Evolutionary conservation across 2,888 invertebrate genomes (phyloP).

Genomic region (Cheilosia pagana): DNA sequence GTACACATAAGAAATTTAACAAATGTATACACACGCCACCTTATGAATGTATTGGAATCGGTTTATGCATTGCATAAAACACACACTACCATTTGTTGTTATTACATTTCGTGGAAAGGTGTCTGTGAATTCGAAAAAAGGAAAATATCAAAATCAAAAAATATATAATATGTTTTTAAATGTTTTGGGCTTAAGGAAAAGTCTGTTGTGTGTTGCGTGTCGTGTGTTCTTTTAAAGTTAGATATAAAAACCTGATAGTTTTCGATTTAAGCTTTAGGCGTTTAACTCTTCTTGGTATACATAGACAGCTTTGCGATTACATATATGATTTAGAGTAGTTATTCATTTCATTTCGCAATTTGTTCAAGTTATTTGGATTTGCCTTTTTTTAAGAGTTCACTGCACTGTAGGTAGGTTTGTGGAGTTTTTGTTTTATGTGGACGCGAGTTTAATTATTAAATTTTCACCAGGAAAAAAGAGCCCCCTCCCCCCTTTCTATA

Average conservation of each 20-base stretch:
- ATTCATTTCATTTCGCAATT: not conserved
- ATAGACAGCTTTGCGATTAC: conserved; percentile 9
- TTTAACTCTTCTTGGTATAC: not conserved
- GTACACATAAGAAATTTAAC: conserved; percentile 1
- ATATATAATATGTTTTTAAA: not conserved
- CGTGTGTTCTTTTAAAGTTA: not conserved
- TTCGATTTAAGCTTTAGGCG: not conserved
- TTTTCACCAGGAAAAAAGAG: conserved; percentile 10
- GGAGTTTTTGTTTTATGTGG: not conserved
- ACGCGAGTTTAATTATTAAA: not conserved
- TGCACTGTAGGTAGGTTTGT: conserved; percentile 56
- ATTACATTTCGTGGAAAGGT: conserved; percentile 15
- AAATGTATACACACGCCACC: not conserved
- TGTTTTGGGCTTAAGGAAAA: not conserved
- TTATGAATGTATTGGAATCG: conserved; percentile 16
- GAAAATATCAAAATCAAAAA: not conserved
- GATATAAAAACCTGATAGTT: conserved; percentile 25
- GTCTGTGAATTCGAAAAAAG: not conserved
- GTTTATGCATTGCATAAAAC: not conserved
- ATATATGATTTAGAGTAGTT: not conserved
- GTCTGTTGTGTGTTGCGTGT: not conserved
- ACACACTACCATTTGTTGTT: conserved; percentile 14
- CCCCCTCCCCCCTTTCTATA: not conserved
- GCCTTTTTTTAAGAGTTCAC: conserved; percentile 19
- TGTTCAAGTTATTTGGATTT: not conserved